These are phyloP conservation scores for Drosophila nigrodunni DNA, from an alignment of 1,140 invertebrate species.

Conservation along the genomic window DNA sequence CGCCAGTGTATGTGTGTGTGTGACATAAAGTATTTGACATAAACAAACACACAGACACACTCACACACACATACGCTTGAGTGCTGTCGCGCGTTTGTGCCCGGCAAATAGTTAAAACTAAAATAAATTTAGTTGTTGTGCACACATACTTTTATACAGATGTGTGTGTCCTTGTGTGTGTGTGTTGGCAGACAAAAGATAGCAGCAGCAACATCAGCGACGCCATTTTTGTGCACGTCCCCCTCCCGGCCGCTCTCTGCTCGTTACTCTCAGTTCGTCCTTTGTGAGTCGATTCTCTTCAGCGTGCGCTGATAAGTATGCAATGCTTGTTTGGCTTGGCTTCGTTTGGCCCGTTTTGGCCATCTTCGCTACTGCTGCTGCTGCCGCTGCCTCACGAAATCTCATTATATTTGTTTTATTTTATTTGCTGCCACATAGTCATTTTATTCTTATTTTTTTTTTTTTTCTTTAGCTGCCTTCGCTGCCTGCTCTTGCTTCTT, in stretches of 20 bases:
- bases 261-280: background rate
- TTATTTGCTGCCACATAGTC: conserved; percentile 77
- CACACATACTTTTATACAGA: conserved; percentile 28
- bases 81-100: conserved; percentile 52
- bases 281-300: background rate
- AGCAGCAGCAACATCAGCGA: conserved; percentile 48
- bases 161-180: background rate
- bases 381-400: conserved; percentile 64
- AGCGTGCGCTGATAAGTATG: conserved; percentile 74
- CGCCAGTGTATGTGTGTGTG: conserved; percentile 39
- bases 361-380: background rate
- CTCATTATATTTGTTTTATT: conserved; percentile 83
- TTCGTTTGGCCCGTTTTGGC: conserved; percentile 34
- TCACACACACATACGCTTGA: conserved; percentile 36
- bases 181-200: conserved; percentile 59
- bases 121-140: conserved; percentile 81
- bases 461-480: conserved; percentile 54
- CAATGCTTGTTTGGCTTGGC: conserved; percentile 55
- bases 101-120: conserved; percentile 80
- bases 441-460: background rate
- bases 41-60: conserved; percentile 37
- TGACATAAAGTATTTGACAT: conserved; percentile 57
- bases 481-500: conserved; percentile 44
- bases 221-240: conserved; percentile 67
- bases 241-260: conserved; percentile 8